Evolutionary conservation across 2,888 invertebrate genomes (phyloP).

Genomic region (Hypselothyrea guttata): DNA sequence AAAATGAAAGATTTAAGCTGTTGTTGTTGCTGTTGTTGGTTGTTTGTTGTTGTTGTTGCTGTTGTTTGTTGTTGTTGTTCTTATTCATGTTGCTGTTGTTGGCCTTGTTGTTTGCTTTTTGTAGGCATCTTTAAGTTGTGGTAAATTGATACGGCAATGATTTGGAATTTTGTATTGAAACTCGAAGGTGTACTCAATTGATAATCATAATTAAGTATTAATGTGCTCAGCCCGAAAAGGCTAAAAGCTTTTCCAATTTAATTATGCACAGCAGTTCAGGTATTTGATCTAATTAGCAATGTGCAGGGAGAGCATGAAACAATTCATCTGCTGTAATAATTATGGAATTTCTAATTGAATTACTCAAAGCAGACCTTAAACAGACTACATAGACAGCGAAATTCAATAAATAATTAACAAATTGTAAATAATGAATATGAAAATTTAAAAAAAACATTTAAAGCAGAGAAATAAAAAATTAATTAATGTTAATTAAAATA

Average conservation of each 20-base stretch:
- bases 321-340: background rate
- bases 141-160: constrained; percentile 71
- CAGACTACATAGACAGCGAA: too few relatives aligned
- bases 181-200: constrained; percentile 38
- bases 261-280: constrained; percentile 11
- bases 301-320: background rate
- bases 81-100: too few relatives aligned
- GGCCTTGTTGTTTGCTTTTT: constrained; percentile 33
- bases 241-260: constrained; percentile 7
- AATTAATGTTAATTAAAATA: too few relatives aligned
- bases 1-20: constrained; percentile 2
- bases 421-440: too few relatives aligned
- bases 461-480: too few relatives aligned
- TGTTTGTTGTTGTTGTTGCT: constrained; percentile 14
- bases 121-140: constrained; percentile 37
- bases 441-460: too few relatives aligned
- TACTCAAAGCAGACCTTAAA: too few relatives aligned
- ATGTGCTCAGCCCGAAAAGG: constrained; percentile 3
- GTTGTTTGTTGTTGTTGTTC: constrained; percentile 25
- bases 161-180: constrained; percentile 39
- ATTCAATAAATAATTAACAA: too few relatives aligned
- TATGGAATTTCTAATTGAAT: background rate
- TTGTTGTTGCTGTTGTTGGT: constrained; percentile 6
- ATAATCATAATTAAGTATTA: constrained; percentile 45
- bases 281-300: background rate